These are phyloP conservation scores for Samia ricini DNA, from an alignment of 1,140 invertebrate species.

Conservation along the genomic window DNA sequence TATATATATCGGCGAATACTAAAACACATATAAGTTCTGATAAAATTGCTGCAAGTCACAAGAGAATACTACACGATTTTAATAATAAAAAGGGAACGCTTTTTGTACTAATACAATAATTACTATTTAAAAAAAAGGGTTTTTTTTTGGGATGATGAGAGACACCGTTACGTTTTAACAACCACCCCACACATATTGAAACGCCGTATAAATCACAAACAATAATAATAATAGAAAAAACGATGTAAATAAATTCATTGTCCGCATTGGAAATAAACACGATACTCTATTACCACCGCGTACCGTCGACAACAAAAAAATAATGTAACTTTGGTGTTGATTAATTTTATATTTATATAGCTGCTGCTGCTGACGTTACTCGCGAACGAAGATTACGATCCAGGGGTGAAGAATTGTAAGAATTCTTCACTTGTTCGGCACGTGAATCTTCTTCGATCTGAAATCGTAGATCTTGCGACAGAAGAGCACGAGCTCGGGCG, in stretches of 20 bases:
- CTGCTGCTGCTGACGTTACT: not conserved
- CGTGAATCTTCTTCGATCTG: slow-evolving; percentile 86
- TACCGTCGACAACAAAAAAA: slow-evolving; percentile 23
- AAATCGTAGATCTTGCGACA: slow-evolving; percentile 97
- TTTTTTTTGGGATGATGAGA: slow-evolving; percentile 36
- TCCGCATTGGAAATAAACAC: not conserved
- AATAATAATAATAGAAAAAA: not conserved
- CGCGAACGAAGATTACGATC: not conserved
- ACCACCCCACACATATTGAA: slow-evolving; percentile 16
- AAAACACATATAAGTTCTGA: slow-evolving; percentile 36
- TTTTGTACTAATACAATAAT: slow-evolving; percentile 68
- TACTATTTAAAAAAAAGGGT: too few species aligned
- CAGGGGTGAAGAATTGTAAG: not conserved
- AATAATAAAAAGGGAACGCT: slow-evolving; percentile 44
- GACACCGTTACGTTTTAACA: slow-evolving; percentile 40
- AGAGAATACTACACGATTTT: slow-evolving; percentile 41
- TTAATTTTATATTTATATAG: slow-evolving; percentile 16
- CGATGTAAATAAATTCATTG: too few species aligned
- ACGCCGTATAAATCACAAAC: not conserved
- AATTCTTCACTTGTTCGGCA: slow-evolving; percentile 59
- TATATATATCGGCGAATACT: slow-evolving; percentile 52
- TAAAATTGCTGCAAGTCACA: slow-evolving; percentile 43
- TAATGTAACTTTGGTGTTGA: slow-evolving; percentile 51
- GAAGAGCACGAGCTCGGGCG: slow-evolving; percentile 93
- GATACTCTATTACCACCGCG: not conserved